Conservation (phyloP, 2,797 vertebrate genomes). For the Mastacembelus armatus region DNA sequence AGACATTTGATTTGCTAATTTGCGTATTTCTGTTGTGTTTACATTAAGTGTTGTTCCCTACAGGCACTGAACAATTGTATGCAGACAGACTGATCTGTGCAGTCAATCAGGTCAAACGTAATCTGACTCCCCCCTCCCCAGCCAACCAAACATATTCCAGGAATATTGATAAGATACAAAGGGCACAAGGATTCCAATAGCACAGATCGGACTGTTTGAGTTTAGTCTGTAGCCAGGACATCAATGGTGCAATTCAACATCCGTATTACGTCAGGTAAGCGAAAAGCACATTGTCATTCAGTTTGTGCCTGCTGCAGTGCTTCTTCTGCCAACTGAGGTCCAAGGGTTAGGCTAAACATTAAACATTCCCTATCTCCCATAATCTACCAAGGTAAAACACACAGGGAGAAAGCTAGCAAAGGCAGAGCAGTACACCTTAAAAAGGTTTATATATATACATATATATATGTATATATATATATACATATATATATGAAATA, state of each 20-base stretch:
- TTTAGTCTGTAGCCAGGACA: conserved; percentile 56
- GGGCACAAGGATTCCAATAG: conserved; percentile 54
- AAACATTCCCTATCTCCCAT: conserved; percentile 44
- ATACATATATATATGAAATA: conserved; percentile 69
- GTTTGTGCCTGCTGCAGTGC: conserved; percentile 59
- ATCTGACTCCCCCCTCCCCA: conserved; percentile 12
- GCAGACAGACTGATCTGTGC: conserved; percentile 15
- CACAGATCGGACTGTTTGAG: conserved; percentile 55
- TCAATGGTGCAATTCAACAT: conserved; percentile 62
- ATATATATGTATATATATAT: conserved; percentile 61
- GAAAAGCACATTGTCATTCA: conserved; percentile 61
- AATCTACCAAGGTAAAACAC: conserved; percentile 68
- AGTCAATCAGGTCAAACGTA: conserved; percentile 17
- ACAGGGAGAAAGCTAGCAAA: conserved; percentile 71
- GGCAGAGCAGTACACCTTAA: conserved; percentile 78
- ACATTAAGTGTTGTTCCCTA: conserved; percentile 35
- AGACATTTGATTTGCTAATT: conserved; percentile 21
- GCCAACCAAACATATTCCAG: conserved; percentile 56
- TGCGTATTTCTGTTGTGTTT: conserved; percentile 28
- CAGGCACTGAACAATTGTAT: conserved; percentile 44
- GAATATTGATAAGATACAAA: conserved; percentile 65
- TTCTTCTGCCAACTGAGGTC: conserved; percentile 70
- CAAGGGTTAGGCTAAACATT: conserved; percentile 67
- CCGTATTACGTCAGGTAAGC: conserved; percentile 57
- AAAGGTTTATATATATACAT: conserved; percentile 33